Evolutionary conservation across 2,113 vertebrate genomes (phyloP).

Genomic region (Cryptotis parvus): DNA sequence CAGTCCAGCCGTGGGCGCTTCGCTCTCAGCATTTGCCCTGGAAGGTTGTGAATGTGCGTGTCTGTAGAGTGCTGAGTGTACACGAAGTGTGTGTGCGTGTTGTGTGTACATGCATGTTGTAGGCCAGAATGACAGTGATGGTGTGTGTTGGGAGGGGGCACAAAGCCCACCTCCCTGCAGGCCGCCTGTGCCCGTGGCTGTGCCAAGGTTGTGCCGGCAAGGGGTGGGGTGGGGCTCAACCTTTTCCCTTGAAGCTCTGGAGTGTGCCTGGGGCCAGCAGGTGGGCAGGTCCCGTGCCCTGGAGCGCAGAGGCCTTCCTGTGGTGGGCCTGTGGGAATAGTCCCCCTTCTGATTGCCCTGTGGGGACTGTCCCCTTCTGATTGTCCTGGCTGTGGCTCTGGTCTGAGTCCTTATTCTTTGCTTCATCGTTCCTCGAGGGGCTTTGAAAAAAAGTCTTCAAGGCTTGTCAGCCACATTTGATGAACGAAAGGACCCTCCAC

Average conservation of each 20-base stretch:
- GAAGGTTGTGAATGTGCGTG: not conserved
- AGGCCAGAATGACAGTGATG: not conserved
- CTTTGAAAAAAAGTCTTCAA: not conserved
- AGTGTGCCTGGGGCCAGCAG: no score
- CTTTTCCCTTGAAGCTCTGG: not conserved
- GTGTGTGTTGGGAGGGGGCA: not conserved
- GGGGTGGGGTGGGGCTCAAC: accelerated
- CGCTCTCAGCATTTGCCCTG: not conserved
- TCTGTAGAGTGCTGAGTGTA: not conserved
- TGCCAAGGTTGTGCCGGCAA: not conserved
- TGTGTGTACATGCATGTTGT: not conserved
- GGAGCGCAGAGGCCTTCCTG: no score
- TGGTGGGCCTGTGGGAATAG: not conserved
- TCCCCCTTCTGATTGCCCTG: not conserved
- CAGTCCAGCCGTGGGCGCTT: not conserved
- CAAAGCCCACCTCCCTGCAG: not conserved
- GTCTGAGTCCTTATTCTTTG: not conserved
- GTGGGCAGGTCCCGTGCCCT: no score
- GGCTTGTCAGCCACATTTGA: not conserved
- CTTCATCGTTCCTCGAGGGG: conserved; percentile 6
- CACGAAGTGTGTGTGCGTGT: not conserved
- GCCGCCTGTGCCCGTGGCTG: accelerated
- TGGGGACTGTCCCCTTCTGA: no score
- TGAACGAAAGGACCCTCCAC: not conserved
- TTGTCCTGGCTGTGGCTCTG: no score